Base-by-base conservation (phyloP, 2,888 invertebrate species). In the Sinopyrophorus schimmeli region DNA sequence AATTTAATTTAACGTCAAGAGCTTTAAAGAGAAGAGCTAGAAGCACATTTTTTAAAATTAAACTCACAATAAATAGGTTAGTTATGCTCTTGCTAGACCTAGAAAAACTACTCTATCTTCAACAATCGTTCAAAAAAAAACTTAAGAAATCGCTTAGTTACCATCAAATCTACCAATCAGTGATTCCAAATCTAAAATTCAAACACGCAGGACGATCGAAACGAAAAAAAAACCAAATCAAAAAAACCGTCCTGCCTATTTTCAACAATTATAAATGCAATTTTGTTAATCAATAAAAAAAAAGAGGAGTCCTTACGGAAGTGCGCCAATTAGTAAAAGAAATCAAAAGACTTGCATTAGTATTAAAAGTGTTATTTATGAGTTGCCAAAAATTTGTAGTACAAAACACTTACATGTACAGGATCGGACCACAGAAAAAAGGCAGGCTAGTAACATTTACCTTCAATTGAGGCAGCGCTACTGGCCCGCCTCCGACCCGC, bases 391-490 rank as follows among this genome's bases (percentile, higher is more conserved):
- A 35, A 28, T 31, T 38, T 35, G 20, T 30, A 40, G 23, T 26
- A 43, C 17, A 47, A 41, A 32, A 47, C 34, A 52, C 52, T 52
- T 52, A 52, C 52, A 52, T 47, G 52, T 42, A 47, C 37, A 42
- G 28, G 42, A 52, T 42, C 27, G 42, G 52, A 52, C 42, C 42
- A 35, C 28, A 30, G 32, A 18, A 18, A 27, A 52, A 26, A 47
- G 52, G 42, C 47, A 47, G 52, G 52, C 52, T 69, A 72, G 67
- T 67, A 70, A 67, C 69, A 72, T 69, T 74, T 75, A 75, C 74
- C 75, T 74, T 75, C 73, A 61, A 72, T 63, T 53, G 72, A 72
- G 62, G 70, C 69, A 68, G 73, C 69, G 68, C 74, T 73, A 68
- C 74, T 74, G 61, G 74, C 70, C 68, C 74, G 73, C 63, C 53